Percentiles rank a stretch among this genome's conserved stretches.
These are phyloP conservation scores for Drosophila sturtevanti DNA, from an alignment of 1,140 invertebrate species.

Conservation along the genomic window DNA sequence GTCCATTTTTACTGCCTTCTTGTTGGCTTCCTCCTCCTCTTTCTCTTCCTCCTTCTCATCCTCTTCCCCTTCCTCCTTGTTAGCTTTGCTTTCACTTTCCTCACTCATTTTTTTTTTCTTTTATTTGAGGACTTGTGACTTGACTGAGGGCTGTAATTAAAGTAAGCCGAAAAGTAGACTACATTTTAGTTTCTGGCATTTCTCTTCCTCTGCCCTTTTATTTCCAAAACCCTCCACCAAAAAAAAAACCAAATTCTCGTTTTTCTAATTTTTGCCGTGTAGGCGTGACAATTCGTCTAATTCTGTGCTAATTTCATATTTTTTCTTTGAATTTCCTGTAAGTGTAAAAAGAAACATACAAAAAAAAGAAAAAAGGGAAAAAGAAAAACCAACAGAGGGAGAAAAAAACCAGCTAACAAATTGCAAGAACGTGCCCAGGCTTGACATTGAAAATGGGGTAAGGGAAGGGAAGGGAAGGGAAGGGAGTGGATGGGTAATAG, in stretches of 20 bases:
- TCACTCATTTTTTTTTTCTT: conserved; percentile 46
- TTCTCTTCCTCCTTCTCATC: neutral
- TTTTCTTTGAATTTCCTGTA: conserved; percentile 47
- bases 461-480: neutral
- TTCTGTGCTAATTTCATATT: conserved; percentile 77
- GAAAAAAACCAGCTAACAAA: conserved; percentile 43
- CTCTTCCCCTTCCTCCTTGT: neutral
- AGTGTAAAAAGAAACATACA: conserved; percentile 32
- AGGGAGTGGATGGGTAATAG: conserved; percentile 2
- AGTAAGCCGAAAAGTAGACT: conserved; percentile 63
- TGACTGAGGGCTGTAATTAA: conserved; percentile 60
- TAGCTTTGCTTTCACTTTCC: conserved; percentile 34
- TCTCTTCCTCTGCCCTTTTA: neutral
- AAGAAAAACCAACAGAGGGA: conserved; percentile 21
- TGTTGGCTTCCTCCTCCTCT: neutral
- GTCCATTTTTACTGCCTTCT: neutral
- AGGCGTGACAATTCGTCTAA: conserved; percentile 58
- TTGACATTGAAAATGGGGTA: conserved; percentile 61
- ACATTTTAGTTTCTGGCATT: conserved; percentile 59
- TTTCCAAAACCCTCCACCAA: neutral
- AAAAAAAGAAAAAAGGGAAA: conserved; percentile 25
- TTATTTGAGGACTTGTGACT: neutral
- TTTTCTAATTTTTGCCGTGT: conserved; percentile 13
- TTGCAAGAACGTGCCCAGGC: conserved; percentile 75
- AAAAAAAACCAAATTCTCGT: neutral